Evolutionary conservation across 2,888 invertebrate genomes (phyloP).

Genomic region (Drosophila multiciliata): DNA sequence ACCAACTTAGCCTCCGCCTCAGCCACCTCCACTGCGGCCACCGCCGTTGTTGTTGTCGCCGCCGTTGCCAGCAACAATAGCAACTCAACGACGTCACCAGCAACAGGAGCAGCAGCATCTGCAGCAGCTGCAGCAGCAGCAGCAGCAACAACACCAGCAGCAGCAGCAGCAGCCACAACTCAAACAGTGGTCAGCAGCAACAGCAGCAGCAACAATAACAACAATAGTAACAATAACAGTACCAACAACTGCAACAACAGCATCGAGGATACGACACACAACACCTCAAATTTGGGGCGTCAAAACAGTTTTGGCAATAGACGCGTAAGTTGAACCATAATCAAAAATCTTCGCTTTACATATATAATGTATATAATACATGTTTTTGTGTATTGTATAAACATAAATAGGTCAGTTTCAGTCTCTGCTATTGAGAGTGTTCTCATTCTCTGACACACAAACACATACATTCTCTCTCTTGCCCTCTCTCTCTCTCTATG

Average conservation of each 20-base stretch:
- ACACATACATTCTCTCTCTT: neutral
- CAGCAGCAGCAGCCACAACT: constrained; percentile 21
- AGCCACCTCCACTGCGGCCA: constrained; percentile 73
- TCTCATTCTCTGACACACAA: constrained; percentile 5
- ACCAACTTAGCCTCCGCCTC: constrained; percentile 81
- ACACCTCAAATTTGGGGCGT: constrained; percentile 74
- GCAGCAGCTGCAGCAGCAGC: constrained; percentile 27
- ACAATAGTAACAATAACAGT: constrained; percentile 34
- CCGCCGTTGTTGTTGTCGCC: constrained; percentile 76
- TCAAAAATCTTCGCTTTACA: neutral
- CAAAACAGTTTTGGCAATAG: constrained; percentile 85
- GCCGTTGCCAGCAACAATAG: constrained; percentile 70
- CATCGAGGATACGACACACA: constrained; percentile 70
- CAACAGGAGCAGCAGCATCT: constrained; percentile 29
- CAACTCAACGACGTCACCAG: constrained; percentile 56
- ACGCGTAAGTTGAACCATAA: constrained; percentile 79
- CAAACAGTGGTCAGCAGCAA: constrained; percentile 8
- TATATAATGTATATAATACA: neutral
- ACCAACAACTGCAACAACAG: constrained; percentile 51
- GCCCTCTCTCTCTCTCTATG: constrained; percentile 22
- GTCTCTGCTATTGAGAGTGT: constrained; percentile 14
- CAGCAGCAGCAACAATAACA: constrained; percentile 24
- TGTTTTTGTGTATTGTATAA: neutral
- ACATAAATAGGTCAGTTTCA: constrained; percentile 52
- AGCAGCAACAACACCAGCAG: constrained; percentile 36